Evolutionary conservation across 2,113 vertebrate species (phyloP).

Genomic region (Calonectris borealis): DNA sequence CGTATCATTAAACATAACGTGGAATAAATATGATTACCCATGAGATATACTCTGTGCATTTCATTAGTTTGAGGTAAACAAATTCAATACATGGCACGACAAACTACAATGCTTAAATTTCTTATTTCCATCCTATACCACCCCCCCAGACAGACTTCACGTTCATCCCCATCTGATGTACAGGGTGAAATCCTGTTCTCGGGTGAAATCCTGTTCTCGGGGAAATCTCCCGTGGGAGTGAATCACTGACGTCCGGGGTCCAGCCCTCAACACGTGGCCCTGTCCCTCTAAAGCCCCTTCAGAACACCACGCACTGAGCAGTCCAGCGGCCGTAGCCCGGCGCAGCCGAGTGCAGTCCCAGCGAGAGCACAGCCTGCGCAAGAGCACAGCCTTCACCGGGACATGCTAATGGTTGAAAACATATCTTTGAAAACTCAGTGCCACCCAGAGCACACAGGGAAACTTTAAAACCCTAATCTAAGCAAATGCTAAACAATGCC

Average conservation of each 20-base stretch:
- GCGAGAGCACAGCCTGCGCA: neutral
- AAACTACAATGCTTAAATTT: neutral
- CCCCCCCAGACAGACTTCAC: neutral
- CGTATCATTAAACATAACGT: neutral
- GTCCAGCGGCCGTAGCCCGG: accelerated
- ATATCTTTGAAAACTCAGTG: neutral
- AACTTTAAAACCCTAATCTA: neutral
- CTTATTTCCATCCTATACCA: neutral
- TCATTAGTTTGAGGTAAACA: neutral
- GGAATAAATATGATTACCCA: neutral
- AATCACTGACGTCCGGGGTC: neutral
- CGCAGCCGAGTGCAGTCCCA: accelerated
- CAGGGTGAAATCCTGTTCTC: neutral
- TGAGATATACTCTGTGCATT: neutral
- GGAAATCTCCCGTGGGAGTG: neutral
- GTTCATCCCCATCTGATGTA: neutral
- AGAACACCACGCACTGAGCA: no score
- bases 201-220: neutral
- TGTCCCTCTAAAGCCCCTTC: neutral
- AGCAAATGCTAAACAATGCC: accelerated
- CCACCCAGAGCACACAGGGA: neutral
- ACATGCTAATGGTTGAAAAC: accelerated
- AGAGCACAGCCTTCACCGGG: neutral
- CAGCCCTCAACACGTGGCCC: accelerated
- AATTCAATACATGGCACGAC: neutral